Base-by-base conservation (phyloP, 64 coral and sea anemone genomes). In the Pocillopora verrucosa region DNA sequence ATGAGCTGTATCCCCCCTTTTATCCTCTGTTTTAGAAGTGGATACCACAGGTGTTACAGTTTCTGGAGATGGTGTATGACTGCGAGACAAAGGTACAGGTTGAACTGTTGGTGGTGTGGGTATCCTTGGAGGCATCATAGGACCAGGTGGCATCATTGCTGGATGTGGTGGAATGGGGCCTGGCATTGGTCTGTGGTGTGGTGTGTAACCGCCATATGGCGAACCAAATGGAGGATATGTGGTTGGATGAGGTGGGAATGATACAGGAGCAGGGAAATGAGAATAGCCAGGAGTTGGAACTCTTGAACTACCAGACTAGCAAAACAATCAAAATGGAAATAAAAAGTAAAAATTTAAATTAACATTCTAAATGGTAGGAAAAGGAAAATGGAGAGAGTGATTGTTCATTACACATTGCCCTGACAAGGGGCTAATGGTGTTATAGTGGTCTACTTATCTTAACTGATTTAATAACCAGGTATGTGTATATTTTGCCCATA, bases 41-140 rank as follows among this genome's bases (percentile, higher is more conserved):
- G 81, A 65, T 85, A 76, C 56, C 58, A 72, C 73, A 36, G 80
- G 92, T 73, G 76, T 58, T 2, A 93, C 79, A 36, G 87, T 89
- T 76, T 93, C 82, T 34, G 95, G 95, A 37, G 95, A 97, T 57
- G 95, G 95, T 11, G 95, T 91, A 51, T 75, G 80, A 87, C 82
- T 91, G 12, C 92, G 85, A 13, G 63, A 20, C 65, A 85, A 16
- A 11, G 82, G 63, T 19, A 85, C 57, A 7, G 20, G 64, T 25
- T 65, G 64, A 10, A 85, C 65, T 35, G 87, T 37, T 26, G 95
- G 91, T 61, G 95, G 95, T 19, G 95, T 97, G 20, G 83, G 82
- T 38, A 89, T 94, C 41, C 95, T 70, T 19, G 88, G 95, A 19
- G 90, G 77, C 34, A 97, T 60, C 13, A 83, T 78, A 16, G 94